Conservation (phyloP, 2,888 invertebrate species). For the Catocala nupta region DNA sequence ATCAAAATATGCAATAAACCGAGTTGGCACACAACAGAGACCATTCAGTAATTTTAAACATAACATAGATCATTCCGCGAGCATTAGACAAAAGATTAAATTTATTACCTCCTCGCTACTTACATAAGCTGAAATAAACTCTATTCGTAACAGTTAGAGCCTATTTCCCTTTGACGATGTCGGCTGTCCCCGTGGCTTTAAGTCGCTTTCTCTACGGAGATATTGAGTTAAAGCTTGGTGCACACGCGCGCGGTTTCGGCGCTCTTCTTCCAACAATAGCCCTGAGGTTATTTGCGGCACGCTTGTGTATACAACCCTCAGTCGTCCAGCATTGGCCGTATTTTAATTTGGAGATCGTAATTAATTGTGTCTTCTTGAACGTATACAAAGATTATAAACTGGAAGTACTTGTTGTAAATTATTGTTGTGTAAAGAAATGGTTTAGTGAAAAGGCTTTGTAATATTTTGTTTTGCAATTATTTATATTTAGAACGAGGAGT, state of each 20-base stretch:
- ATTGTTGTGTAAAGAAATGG: background rate
- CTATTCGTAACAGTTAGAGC: constrained; percentile 24
- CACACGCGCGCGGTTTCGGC: constrained; percentile 2
- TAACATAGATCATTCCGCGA: constrained; percentile 41
- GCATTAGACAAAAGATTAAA: constrained; percentile 51
- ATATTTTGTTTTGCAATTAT: background rate
- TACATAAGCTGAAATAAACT: constrained; percentile 29
- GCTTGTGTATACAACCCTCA: background rate
- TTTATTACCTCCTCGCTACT: constrained; percentile 38
- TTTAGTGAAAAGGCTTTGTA: background rate
- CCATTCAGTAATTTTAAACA: constrained; percentile 34
- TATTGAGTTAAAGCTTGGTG: constrained; percentile 12
- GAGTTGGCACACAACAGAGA: constrained; percentile 8
- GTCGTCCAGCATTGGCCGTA: background rate
- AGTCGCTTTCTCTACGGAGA: constrained; percentile 17
- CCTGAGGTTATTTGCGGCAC: background rate
- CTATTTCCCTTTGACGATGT: constrained; percentile 20
- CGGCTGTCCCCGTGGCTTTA: constrained; percentile 10
- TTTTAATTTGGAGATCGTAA: constrained; percentile 8
- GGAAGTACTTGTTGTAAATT: background rate
- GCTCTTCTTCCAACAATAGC: background rate
- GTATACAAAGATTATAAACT: constrained; percentile 10
- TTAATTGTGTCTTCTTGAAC: constrained; percentile 9
- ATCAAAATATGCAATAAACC: constrained; percentile 32
- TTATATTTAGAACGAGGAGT: background rate